Base-by-base conservation (phyloP, 2,797 vertebrate species). In the Coendou prehensilis region DNA sequence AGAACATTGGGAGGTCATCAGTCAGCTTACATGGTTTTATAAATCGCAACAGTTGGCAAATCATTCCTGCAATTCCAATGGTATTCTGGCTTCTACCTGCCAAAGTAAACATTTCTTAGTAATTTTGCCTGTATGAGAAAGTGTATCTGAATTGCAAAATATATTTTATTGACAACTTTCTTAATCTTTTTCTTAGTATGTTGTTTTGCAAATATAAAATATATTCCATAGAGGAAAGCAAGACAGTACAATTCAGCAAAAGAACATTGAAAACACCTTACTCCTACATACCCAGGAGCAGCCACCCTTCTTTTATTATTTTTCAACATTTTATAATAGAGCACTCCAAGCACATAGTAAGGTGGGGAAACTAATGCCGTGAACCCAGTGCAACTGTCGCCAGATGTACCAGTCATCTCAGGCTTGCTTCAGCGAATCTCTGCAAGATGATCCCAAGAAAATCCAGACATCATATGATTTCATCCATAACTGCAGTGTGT, bases 101-200 rank as follows among this genome's bases (percentile, higher is more conserved):
- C 14, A 69, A 92, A 59, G 45, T 13, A 89, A 81, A 37, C n/a
- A 79, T 23, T 59, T 56, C 28, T 69, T 23, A 47, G 54, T 67
- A 54, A 23, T 67, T 67, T 83, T 78, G 30, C 22, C 37, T 89
- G 3, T 50, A 6, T 41, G 82, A 63, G 22, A 63, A 94, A 89
- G 20, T 69, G 67, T 76, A 11, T 83, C 23, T 92, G 0, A 87
- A 61, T 90, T 91, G 20, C 41, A 90, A 95, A 92, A 89, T 64
- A n/a, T 56, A 8, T 41, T 79, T 93, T 28, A 61, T 33, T 6
- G 3, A 89, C 20, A 78, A n/a, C 37, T 78, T 47, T 82, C 33
- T 86, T 79, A 67, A 85, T 90, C 57, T 93, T 84, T 83, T 81
- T 45, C 57, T 85, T 93, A 93, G 7, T 89, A 59, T 81, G 4